Evolutionary conservation across 1,140 invertebrate species (phyloP).

Genomic region (Bombus waltoni): DNA sequence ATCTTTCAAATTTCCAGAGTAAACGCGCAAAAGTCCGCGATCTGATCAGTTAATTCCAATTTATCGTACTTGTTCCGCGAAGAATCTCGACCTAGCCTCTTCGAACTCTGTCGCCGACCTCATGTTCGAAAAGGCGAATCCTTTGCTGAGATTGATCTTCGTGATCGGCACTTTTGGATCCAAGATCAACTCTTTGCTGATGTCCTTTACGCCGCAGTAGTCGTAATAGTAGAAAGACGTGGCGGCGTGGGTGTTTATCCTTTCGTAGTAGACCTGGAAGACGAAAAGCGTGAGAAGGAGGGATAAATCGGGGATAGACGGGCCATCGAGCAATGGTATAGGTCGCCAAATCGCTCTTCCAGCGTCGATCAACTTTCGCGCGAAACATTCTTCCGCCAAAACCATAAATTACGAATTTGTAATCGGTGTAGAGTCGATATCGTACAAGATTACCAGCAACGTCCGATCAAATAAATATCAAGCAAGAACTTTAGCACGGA

Average conservation of each 20-base stretch:
- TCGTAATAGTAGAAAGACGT: conserved; percentile 91
- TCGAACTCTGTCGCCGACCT: conserved; percentile 93
- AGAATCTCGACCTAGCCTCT: conserved; percentile 92
- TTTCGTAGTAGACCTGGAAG: conserved; percentile 91
- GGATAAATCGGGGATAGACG: conserved; percentile 28
- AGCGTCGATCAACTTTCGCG: too few relatives aligned
- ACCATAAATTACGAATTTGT: background rate
- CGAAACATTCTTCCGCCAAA: background rate
- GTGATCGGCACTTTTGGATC: conserved; percentile 89
- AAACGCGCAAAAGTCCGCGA: background rate
- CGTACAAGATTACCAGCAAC: background rate
- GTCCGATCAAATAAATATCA: background rate
- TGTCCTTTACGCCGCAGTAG: conserved; percentile 91
- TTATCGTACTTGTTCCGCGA: conserved; percentile 85
- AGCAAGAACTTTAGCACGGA: background rate
- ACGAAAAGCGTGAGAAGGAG: background rate
- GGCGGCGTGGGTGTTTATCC: conserved; percentile 91
- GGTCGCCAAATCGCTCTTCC: background rate
- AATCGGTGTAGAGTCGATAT: background rate
- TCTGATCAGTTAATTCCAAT: background rate
- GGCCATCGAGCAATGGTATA: background rate
- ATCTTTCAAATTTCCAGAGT: too few relatives aligned
- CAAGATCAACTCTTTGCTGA: conserved; percentile 88
- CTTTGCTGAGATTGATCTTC: conserved; percentile 90
- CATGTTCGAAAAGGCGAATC: conserved; percentile 91